Conservation (phyloP, 1,140 invertebrate species). For the Micrasema longulum region DNA sequence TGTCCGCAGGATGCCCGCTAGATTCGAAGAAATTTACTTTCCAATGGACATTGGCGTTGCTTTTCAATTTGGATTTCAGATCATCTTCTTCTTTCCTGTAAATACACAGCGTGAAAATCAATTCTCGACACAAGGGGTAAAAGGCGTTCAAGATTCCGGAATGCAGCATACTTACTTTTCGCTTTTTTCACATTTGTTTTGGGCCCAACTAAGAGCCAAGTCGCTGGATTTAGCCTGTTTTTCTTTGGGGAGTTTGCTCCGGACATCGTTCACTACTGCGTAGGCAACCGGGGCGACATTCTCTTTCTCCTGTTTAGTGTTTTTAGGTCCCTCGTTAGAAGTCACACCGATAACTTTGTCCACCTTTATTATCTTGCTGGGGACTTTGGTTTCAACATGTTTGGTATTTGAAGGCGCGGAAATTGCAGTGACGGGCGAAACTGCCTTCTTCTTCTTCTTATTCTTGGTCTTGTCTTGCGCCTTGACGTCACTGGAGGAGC, state of each 20-base stretch:
- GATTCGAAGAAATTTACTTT: slow-evolving; percentile 71
- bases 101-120: too few relatives aligned
- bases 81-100: slow-evolving; percentile 38
- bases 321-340: slow-evolving; percentile 38
- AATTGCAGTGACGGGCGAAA: slow-evolving; percentile 44
- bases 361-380: slow-evolving; percentile 17
- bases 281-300: slow-evolving; percentile 61
- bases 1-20: slow-evolving; percentile 73
- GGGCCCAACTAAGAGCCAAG: slow-evolving; percentile 24
- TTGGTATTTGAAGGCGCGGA: slow-evolving; percentile 47
- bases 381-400: slow-evolving; percentile 58
- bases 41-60: slow-evolving; percentile 27
- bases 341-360: slow-evolving; percentile 10
- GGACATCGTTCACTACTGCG: slow-evolving; percentile 47
- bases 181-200: slow-evolving; percentile 58
- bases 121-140: neutral
- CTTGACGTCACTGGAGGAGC: slow-evolving; percentile 80
- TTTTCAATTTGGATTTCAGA: slow-evolving; percentile 25
- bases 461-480: slow-evolving; percentile 70
- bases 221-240: slow-evolving; percentile 19
- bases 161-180: slow-evolving; percentile 59
- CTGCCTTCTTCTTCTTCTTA: slow-evolving; percentile 82
- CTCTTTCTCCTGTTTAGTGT: slow-evolving; percentile 63
- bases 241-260: slow-evolving; percentile 55
- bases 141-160: neutral